These are phyloP conservation scores for Aleiodes testaceus DNA, from an alignment of 2,888 invertebrate genomes.

Conservation along the genomic window DNA sequence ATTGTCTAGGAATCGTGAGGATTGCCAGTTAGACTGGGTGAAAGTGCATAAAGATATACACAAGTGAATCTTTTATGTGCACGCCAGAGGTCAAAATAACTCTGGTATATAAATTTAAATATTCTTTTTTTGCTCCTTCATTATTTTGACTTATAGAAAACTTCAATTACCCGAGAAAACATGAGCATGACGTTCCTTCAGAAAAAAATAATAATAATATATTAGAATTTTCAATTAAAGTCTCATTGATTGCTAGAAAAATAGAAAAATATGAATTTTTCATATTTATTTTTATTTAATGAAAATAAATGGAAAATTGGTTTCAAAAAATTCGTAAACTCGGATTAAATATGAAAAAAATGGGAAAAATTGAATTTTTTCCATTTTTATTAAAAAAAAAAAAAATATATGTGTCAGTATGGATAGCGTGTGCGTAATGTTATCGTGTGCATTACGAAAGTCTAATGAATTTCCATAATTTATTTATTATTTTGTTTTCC, in stretches of 20 bases:
- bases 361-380: background rate
- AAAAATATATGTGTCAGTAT: constrained; percentile 15
- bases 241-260: no score
- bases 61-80: constrained; percentile 29
- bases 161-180: no score
- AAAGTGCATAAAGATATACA: constrained; percentile 41
- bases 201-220: no score
- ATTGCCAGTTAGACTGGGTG: constrained; percentile 19
- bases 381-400: background rate
- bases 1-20: background rate
- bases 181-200: no score
- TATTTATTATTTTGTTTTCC: constrained; percentile 1
- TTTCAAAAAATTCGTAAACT: no score
- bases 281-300: no score
- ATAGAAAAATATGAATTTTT: no score
- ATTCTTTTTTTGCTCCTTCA: background rate
- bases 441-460: constrained; percentile 35
- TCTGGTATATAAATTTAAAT: constrained; percentile 12
- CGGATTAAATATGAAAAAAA: background rate
- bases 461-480: constrained; percentile 14
- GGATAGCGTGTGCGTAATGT: constrained; percentile 22
- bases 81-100: constrained; percentile 34
- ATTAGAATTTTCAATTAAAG: no score
- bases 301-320: no score
- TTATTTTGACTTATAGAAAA: background rate